phyloP scores from a whole-genome alignment of 2,888 invertebrate genomes.

The Calephelis perditalis region DNA sequence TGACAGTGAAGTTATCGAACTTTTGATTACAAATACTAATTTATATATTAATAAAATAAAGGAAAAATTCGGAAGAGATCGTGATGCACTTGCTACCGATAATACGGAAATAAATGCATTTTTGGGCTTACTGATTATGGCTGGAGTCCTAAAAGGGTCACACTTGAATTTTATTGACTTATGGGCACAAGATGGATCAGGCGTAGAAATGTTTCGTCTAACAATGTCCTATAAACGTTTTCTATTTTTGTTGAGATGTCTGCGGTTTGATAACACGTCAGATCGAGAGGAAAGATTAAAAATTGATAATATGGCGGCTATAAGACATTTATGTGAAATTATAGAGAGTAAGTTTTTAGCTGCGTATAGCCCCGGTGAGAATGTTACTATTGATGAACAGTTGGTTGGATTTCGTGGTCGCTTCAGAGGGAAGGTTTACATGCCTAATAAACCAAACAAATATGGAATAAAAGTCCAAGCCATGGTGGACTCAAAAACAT shows the following conservation, averaged over 20 bases:
- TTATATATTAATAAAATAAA: slow-evolving; percentile 17
- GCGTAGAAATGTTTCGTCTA: slow-evolving; percentile 27
- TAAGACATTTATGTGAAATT: slow-evolving; percentile 21
- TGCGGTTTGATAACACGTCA: slow-evolving; percentile 22
- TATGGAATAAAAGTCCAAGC: slow-evolving; percentile 20
- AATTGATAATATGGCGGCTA: slow-evolving; percentile 27
- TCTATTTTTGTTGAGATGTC: slow-evolving; percentile 24
- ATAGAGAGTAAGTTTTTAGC: slow-evolving; percentile 21
- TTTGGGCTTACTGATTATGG: slow-evolving; percentile 24
- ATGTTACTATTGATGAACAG: slow-evolving; percentile 18
- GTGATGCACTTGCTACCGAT: slow-evolving; percentile 25
- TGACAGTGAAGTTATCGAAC: slow-evolving; percentile 15
- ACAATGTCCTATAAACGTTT: slow-evolving; percentile 25
- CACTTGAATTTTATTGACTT: slow-evolving; percentile 29
- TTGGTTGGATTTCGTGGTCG: slow-evolving; percentile 21
- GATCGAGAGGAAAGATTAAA: slow-evolving; percentile 21
- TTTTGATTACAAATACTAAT: slow-evolving; percentile 21
- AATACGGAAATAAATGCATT: slow-evolving; percentile 27
- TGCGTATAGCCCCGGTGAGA: slow-evolving; percentile 18
- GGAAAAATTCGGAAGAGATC: slow-evolving; percentile 19
- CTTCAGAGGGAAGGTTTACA: slow-evolving; percentile 20
- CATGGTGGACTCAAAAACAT: slow-evolving; percentile 18
- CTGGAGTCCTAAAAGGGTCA: slow-evolving; percentile 23
- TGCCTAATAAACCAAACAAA: slow-evolving; percentile 20
- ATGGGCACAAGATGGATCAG: slow-evolving; percentile 32